phyloP scores from a whole-genome alignment of 2,888 invertebrate genomes.

The Yponomeuta sedellus region DNA sequence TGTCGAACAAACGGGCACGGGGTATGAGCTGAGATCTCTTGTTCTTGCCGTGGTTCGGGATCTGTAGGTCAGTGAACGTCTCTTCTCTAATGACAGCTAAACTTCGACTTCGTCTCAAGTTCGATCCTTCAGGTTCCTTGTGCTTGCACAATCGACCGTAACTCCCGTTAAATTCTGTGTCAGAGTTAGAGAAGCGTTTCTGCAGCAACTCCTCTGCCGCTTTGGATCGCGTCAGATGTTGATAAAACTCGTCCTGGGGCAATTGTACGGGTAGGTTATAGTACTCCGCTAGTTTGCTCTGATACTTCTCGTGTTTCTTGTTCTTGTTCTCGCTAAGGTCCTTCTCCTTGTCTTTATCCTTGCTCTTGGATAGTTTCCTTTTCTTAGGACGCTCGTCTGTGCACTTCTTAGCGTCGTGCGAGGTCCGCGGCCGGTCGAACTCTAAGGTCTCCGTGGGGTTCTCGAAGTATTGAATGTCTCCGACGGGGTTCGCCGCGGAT shows the following conservation, averaged over 20 bases:
- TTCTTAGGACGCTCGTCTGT: conserved; percentile 67
- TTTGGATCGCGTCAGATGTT: conserved; percentile 64
- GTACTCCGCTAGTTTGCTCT: conserved; percentile 69
- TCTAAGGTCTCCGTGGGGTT: conserved; percentile 71
- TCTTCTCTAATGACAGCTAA: conserved; percentile 87
- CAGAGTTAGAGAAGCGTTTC: conserved; percentile 64
- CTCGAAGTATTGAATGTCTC: conserved; percentile 71
- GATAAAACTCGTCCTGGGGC: conserved; percentile 71
- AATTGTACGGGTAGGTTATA: conserved; percentile 64
- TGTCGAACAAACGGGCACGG: conserved; percentile 86
- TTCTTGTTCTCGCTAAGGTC: conserved; percentile 46
- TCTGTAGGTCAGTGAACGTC: conserved; percentile 82
- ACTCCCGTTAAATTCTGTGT: conserved; percentile 66
- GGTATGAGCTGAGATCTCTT: conserved; percentile 87
- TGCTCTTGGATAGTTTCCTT: conserved; percentile 56
- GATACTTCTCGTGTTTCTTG: conserved; percentile 68
- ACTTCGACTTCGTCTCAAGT: conserved; percentile 81
- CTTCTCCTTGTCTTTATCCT: conserved; percentile 46
- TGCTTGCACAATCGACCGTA: conserved; percentile 70
- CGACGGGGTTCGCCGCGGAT: conserved; percentile 64
- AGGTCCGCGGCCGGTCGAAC: conserved; percentile 60
- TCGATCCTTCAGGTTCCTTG: conserved; percentile 68
- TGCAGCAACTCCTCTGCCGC: conserved; percentile 66
- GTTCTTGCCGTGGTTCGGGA: conserved; percentile 78
- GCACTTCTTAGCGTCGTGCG: conserved; percentile 59